phyloP scores from a whole-genome alignment of 2,888 invertebrate genomes.

The Nephrotoma flavescens region DNA sequence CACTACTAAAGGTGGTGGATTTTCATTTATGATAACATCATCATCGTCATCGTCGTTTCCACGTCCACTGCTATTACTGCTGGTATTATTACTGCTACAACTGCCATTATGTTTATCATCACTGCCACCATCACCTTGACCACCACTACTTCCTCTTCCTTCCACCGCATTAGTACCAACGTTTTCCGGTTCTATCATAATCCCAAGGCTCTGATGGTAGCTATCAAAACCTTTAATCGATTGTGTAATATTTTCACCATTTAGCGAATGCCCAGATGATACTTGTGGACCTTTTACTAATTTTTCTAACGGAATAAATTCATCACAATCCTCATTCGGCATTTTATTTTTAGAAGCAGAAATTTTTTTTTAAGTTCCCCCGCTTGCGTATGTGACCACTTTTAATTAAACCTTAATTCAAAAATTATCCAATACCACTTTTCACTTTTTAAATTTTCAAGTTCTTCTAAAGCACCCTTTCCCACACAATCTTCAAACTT shows the following conservation, averaged over 20 bases:
- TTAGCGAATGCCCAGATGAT: neutral
- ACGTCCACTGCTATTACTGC: neutral
- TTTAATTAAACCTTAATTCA: neutral
- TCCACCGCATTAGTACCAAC: neutral
- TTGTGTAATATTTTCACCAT: neutral
- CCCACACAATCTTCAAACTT: neutral
- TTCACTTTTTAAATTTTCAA: neutral
- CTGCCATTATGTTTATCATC: neutral
- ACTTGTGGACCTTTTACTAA: neutral
- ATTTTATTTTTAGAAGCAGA: neutral
- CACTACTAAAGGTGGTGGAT: neutral
- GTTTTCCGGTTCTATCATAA: neutral
- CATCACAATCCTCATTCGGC: neutral
- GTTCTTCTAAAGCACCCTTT: neutral
- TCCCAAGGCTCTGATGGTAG: neutral
- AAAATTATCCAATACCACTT: neutral
- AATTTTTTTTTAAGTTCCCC: neutral
- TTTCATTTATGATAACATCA: neutral
- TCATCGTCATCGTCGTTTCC: neutral
- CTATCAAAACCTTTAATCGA: neutral
- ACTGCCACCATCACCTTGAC: neutral
- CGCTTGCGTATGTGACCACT: neutral
- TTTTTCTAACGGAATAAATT: slow-evolving; percentile 2
- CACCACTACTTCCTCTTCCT: neutral
- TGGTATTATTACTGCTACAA: neutral